Evolutionary conservation across 2,797 vertebrate genomes (phyloP).

Genomic region (Calcarius lapponicus): DNA sequence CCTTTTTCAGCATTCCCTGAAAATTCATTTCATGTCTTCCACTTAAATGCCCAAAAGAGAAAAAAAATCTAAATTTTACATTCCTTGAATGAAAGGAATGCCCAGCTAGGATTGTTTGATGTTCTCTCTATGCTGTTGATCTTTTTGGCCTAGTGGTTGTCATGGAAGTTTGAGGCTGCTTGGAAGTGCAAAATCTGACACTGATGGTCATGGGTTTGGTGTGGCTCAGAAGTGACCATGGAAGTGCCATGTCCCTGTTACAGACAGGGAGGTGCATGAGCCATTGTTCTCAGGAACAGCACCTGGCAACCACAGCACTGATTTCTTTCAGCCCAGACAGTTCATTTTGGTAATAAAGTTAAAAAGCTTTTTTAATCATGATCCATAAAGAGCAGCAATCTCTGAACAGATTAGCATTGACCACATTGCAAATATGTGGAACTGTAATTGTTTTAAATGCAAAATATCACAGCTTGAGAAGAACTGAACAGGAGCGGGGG

Average conservation of each 20-base stretch:
- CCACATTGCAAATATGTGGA: neutral
- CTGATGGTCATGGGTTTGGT: neutral
- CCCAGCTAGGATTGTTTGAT: neutral
- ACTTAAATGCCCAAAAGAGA: neutral
- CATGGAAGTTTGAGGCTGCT: neutral
- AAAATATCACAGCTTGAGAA: neutral
- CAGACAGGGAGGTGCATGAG: neutral
- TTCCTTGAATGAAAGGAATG: neutral
- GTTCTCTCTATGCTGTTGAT: neutral
- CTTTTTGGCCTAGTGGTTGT: neutral
- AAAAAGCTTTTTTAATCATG: neutral
- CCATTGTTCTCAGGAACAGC: neutral
- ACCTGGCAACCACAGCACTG: neutral
- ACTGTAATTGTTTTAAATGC: neutral
- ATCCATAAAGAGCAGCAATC: neutral
- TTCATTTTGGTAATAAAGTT: neutral
- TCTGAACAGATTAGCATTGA: neutral
- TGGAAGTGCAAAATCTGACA: neutral
- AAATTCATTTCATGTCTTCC: neutral
- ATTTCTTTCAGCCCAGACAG: neutral
- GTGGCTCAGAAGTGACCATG: neutral
- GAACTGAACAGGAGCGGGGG: rapidly evolving
- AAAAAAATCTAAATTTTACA: neutral
- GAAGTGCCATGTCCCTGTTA: neutral
- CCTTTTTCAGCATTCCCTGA: neutral